Evolutionary conservation across 2,888 invertebrate genomes (phyloP).

Genomic region (Ectemnius lituratus): DNA sequence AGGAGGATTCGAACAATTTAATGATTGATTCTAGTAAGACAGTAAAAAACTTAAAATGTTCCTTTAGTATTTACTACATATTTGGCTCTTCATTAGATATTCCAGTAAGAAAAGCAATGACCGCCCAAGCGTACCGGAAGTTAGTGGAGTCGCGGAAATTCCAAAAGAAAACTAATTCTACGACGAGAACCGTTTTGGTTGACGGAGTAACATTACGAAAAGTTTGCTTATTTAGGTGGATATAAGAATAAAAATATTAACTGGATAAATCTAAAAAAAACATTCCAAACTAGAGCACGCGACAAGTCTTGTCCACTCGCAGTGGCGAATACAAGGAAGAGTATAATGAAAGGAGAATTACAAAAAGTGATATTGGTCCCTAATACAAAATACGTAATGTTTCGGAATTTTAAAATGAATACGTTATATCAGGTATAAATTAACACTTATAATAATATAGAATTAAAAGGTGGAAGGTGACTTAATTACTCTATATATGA

Average conservation of each 20-base stretch:
- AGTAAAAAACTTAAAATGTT: too few relatives aligned
- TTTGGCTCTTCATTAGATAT: too few relatives aligned
- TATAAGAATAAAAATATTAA: too few relatives aligned
- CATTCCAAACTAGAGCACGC: neutral
- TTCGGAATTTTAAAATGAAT: constrained; percentile 73
- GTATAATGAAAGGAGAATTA: constrained; percentile 47
- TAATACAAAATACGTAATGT: constrained; percentile 67
- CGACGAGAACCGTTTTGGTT: neutral
- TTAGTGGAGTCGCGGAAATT: neutral
- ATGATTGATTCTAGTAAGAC: too few relatives aligned
- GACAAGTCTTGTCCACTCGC: neutral
- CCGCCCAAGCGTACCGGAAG: neutral
- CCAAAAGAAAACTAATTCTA: neutral
- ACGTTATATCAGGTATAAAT: constrained; percentile 70
- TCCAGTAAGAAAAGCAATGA: too few relatives aligned
- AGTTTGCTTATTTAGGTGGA: neutral
- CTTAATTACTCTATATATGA: constrained; percentile 3
- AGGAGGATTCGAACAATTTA: too few relatives aligned
- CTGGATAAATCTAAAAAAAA: too few relatives aligned
- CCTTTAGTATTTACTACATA: too few relatives aligned
- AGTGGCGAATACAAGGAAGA: neutral
- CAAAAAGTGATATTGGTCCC: constrained; percentile 63
- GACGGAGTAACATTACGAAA: neutral
- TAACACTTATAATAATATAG: neutral
- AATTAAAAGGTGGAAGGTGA: neutral